Base-by-base conservation (phyloP, 2,888 invertebrate genomes). In the Pachymerium ferrugineum region DNA sequence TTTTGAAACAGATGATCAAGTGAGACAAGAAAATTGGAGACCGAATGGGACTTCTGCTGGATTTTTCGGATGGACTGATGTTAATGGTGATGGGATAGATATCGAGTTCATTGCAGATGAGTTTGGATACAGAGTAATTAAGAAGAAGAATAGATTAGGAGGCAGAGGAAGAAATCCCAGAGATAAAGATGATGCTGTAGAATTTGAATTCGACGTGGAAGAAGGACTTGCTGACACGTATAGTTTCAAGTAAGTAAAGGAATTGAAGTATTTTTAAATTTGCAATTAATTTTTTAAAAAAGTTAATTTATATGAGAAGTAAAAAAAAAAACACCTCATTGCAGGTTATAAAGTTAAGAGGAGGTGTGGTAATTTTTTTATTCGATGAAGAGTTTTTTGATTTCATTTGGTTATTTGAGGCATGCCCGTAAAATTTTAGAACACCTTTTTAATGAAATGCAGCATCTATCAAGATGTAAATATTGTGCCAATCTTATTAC, bases 101-200 rank as follows among this genome's bases (percentile, higher is more conserved):
- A 31, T 76, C 31, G 74, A 76, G 30, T 76, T 76, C 28, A 74
- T 76, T 16, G 76, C 76, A 6, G 76, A 76, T 28, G 74, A 76
- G 14, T 31, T 19, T 12, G 76, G 76, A 29, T 76, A 76, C 35
- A 35, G 76, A 6, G 74, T 76, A 2, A 73, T 76, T 31, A 68
- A 70, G 19, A 70, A 73, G 16, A 5, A 47, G 29, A 72, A 47
- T 10, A 47, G 14, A 42, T 42, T 72, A 54, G 54, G 54, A 38
- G 14, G 4, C 8, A 22, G 54, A 54, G 31, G n/a, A n/a, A 42
- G 54, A 29, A 28, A 47, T 28, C 72, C 72, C 3, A 12, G 54
- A 19, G 29, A 28, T 6, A 42, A 29, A n/a, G 47, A 72, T 1
- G 72, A 72, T 19, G 10, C 22, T 31, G 72, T 47, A 16, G 72